phyloP scores from a whole-genome alignment of 2,888 invertebrate genomes.

The Theodoxus fluviatilis region DNA sequence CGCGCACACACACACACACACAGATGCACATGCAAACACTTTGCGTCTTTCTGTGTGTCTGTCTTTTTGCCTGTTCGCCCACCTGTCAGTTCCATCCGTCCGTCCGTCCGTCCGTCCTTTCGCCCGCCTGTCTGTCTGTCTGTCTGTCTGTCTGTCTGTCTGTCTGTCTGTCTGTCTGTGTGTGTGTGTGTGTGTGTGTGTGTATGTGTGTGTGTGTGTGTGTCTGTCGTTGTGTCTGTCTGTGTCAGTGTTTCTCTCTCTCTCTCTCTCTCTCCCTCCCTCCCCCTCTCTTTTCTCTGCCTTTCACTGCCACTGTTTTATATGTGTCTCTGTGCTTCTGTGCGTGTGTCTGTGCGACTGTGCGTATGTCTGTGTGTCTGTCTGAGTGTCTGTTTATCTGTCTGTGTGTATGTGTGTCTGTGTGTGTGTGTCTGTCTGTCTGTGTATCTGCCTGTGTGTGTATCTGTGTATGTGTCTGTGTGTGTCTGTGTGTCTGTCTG shows the following conservation, averaged over 20 bases:
- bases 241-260: not conserved
- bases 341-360: too few relatives aligned
- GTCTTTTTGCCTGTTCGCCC: too few relatives aligned
- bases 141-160: not conserved
- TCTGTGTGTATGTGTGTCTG: not conserved
- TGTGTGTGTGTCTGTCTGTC: not conserved
- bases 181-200: not conserved
- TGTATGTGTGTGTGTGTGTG: constrained; percentile 20
- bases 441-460: constrained; percentile 18
- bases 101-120: too few relatives aligned
- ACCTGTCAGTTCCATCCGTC: too few relatives aligned
- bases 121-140: not conserved
- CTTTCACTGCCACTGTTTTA: too few relatives aligned
- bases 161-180: not conserved
- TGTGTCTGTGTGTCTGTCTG: not conserved
- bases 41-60: too few relatives aligned
- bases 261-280: not conserved
- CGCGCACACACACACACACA: too few relatives aligned
- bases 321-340: too few relatives aligned
- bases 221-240: not conserved
- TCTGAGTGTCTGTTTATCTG: not conserved
- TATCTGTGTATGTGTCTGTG: constrained; percentile 3
- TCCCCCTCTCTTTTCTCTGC: too few relatives aligned
- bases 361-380: not conserved
- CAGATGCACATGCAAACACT: too few relatives aligned